Base-by-base conservation (phyloP, 2,888 invertebrate species). In the Apocheima hispidaria region DNA sequence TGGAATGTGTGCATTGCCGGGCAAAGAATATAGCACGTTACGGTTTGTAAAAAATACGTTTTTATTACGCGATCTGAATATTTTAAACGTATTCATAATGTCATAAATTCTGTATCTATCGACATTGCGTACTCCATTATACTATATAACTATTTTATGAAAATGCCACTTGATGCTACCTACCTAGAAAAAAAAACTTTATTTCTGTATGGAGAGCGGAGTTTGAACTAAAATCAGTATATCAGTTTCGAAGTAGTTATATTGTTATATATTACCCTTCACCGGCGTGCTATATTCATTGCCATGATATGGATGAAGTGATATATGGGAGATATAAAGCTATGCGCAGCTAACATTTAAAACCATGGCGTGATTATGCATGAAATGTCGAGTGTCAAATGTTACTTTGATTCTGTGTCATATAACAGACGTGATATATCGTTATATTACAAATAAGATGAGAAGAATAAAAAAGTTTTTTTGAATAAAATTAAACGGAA, bases 251-350 rank as follows among this genome's bases (percentile, higher is more conserved):
- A n/a, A n/a, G n/a, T n/a, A n/a, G 5, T 3, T 10, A 36, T 16
- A 14, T 35, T 35, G n/a, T 43, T 26, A 0, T 20, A 12, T 20
- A 46, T 12, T 33, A 18, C 14, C 12, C 12, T 18, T 40, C 7
- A 18, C 40, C 33, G 28, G 61, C 56, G 69, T 62, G 64, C 63
- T 65, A 68, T 66, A 65, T 63, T 60, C 60, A 62, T 69, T 66
- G 61, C 68, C 60, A 51, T 52, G 50, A 68, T 60, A 70, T 72
- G 66, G 65, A 71, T 77, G 75, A 70, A 58, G 59, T 70, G 73
- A 68, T 7, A 40, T 58, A 63, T 75, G 75, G 63, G 40, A 59
- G 33, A 63, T 55, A 65, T 63, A 26, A 77, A 77, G 74, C 78
- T 63, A 68, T 73, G 76, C 68, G 69, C 64, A 70, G 73, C 76